Evolutionary conservation across 2,888 invertebrate species (phyloP), one percentile per base, ranked within the genome.

Genomic region (Rhyacophila evoluta): DNA sequence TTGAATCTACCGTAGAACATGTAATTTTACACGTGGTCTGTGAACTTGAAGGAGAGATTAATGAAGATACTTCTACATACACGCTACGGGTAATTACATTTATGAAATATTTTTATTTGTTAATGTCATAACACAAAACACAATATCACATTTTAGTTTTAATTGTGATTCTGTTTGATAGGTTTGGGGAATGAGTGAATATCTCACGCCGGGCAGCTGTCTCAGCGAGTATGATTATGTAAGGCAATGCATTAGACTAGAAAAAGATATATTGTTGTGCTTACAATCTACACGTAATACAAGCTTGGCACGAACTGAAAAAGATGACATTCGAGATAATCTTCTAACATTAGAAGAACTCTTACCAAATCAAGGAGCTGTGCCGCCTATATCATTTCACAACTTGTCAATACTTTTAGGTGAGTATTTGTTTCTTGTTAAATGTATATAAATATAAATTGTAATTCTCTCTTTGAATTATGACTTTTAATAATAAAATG

Each of bases 171-270:
- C 79, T 88, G 89, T 90, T 71, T 87, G 94, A 41, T 90, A 96
- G 92, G 95, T 97, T 74, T 94, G 94, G 91, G 97, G 98, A 15
- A 92, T 95, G 78, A 93, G 95, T 74, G 98, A 98, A 87, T 98
- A 97, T 89, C 87, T 98, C 37, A 93, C 94, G 0, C 93, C 95
- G 11, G 94, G 95, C 74, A 95, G 96, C 37, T 92, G 92, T 10
- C 91, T 98, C 36, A 94, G 95, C 81, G 97, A 97, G 86, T 96
- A 98, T 86, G 97, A 97, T 86, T 98, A 98, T 86, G 94, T 98
- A 76, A 97, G 98, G 84, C 94, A 95, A 84, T 98, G 98, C 86
- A 94, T 98, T 78, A 97, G 98, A 85, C 87, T 98, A 84, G 98
- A 98, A 86, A 93, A 94, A 85, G 98, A 98, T 87, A 95, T 97